Evolutionary conservation across 2,797 vertebrate species (phyloP).

Genomic region (Pygocentrus nattereri): DNA sequence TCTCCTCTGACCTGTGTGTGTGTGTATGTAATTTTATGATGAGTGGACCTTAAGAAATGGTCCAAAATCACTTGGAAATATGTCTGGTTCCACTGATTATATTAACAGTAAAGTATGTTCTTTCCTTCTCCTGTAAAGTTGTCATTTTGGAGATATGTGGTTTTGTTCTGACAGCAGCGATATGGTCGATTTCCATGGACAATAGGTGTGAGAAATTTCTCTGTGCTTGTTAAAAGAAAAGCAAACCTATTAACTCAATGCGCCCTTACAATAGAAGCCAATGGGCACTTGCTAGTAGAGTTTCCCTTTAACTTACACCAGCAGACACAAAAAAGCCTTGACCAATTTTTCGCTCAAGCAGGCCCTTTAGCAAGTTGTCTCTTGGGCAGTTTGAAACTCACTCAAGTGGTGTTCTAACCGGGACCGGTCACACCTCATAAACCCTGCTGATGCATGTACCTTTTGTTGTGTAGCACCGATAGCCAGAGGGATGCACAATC

Average conservation of each 20-base stretch:
- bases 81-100: too few relatives aligned
- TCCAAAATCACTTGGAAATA: too few relatives aligned
- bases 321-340: neutral
- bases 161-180: too few relatives aligned
- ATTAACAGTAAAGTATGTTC: too few relatives aligned
- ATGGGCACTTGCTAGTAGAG: neutral
- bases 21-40: too few relatives aligned
- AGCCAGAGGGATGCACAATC: conserved; percentile 56
- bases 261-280: neutral
- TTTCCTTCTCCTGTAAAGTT: too few relatives aligned
- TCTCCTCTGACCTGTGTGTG: too few relatives aligned
- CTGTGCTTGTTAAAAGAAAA: too few relatives aligned
- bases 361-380: conserved; percentile 58
- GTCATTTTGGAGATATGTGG: too few relatives aligned
- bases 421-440: conserved; percentile 71
- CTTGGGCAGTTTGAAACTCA: conserved; percentile 65
- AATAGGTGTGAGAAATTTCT: too few relatives aligned
- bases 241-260: neutral
- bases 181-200: too few relatives aligned
- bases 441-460: conserved; percentile 59
- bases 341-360: conserved; percentile 24
- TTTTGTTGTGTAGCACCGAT: conserved; percentile 55
- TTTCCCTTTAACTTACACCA: neutral
- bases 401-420: conserved; percentile 69
- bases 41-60: too few relatives aligned